phyloP scores from a whole-genome alignment of 2,113 vertebrate genomes.

The Calyptomena viridis region DNA sequence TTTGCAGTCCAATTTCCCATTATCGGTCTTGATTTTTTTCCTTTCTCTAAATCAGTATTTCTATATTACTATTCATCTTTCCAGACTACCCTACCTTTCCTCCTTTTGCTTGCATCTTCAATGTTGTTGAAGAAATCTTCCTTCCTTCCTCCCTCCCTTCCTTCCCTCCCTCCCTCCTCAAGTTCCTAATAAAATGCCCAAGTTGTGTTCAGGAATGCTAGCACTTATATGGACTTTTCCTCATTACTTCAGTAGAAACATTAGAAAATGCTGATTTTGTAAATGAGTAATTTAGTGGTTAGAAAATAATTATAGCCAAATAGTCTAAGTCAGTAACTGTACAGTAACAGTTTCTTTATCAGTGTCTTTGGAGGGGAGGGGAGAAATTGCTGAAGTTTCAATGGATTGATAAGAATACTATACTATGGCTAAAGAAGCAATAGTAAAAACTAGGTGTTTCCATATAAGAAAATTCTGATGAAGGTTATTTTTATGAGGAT shows the following conservation, averaged over 20 bases:
- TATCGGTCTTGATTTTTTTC: background rate
- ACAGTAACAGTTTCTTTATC: background rate
- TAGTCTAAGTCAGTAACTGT: background rate
- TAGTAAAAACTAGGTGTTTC: background rate
- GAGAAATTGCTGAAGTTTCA: background rate
- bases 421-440: background rate
- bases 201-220: background rate
- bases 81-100: background rate
- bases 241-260: background rate
- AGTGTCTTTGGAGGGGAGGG: background rate
- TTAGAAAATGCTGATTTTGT: background rate
- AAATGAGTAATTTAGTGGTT: background rate
- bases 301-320: background rate
- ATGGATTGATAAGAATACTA: background rate
- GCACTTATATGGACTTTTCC: background rate
- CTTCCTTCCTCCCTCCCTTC: background rate
- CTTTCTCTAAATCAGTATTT: background rate
- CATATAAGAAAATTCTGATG: background rate
- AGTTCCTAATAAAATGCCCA: background rate
- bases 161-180: too few relatives aligned
- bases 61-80: background rate
- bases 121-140: too few relatives aligned
- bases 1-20: background rate
- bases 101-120: too few relatives aligned
- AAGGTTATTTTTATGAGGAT: background rate